phyloP scores from a whole-genome alignment of 2,113 vertebrate species.

The Passerina amoena region DNA sequence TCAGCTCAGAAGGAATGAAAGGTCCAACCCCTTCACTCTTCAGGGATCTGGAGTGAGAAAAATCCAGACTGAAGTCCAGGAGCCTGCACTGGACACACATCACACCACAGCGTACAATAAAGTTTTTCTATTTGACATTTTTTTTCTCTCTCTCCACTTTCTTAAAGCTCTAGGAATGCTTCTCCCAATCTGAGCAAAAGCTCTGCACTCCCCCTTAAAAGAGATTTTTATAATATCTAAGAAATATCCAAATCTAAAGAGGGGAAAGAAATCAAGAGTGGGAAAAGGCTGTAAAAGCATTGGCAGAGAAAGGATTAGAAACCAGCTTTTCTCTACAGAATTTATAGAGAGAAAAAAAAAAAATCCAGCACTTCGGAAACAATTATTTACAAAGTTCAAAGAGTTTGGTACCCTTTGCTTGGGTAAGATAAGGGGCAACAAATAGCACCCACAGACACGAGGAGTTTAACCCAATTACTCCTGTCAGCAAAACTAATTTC shows the following conservation, averaged over 20 bases:
- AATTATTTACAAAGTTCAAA: slow-evolving; percentile 23
- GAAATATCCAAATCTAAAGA: neutral
- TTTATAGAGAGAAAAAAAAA: neutral
- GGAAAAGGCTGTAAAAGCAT: neutral
- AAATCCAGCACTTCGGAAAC: neutral
- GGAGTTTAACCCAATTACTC: neutral
- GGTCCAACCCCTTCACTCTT: too few species aligned
- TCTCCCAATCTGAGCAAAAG: neutral
- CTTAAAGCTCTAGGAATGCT: neutral
- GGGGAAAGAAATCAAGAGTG: neutral
- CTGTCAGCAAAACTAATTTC: slow-evolving; percentile 23
- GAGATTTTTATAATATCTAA: neutral
- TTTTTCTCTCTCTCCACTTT: neutral
- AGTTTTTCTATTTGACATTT: neutral
- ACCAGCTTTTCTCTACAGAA: neutral
- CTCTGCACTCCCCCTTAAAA: neutral
- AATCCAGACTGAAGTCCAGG: neutral
- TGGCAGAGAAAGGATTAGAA: neutral
- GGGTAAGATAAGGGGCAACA: neutral
- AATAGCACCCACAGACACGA: neutral
- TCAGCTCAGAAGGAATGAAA: neutral
- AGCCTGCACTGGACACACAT: neutral
- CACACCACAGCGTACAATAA: neutral
- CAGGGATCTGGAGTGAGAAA: neutral
- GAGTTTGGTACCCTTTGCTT: neutral